These are phyloP conservation scores for Meandrusa payeni DNA, from an alignment of 2,888 invertebrate genomes.

Conservation along the genomic window DNA sequence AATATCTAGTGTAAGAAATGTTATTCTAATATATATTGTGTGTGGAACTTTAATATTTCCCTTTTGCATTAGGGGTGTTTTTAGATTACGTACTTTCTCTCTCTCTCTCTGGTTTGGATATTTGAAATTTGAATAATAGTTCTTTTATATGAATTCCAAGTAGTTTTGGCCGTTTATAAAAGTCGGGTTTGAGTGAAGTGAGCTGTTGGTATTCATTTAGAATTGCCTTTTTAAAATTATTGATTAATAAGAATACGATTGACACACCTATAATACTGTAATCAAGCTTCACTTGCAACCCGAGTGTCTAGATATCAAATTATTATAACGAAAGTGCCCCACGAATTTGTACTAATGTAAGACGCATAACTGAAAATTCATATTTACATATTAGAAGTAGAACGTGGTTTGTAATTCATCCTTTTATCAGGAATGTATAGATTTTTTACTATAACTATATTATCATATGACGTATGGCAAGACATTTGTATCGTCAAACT, in stretches of 20 bases:
- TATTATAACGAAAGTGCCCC: constrained; percentile 65
- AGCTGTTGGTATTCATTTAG: background rate
- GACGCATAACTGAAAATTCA: constrained; percentile 57
- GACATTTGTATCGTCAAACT: constrained; percentile 31
- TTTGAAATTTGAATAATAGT: constrained; percentile 43
- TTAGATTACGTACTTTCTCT: constrained; percentile 43
- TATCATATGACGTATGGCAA: constrained; percentile 31
- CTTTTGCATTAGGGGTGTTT: constrained; percentile 45
- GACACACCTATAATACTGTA: too few species aligned
- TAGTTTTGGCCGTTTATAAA: constrained; percentile 39
- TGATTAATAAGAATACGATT: too few species aligned
- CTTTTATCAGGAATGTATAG: constrained; percentile 51
- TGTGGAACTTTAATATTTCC: constrained; percentile 46
- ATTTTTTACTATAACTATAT: constrained; percentile 44
- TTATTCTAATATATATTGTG: constrained; percentile 53
- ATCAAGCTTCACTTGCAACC: constrained; percentile 38
- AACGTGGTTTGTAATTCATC: constrained; percentile 52
- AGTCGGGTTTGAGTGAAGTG: constrained; percentile 35
- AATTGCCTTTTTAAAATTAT: too few species aligned
- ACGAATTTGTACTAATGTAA: constrained; percentile 69
- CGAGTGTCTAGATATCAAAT: constrained; percentile 39
- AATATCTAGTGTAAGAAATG: constrained; percentile 55
- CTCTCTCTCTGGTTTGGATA: constrained; percentile 51
- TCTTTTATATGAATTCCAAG: constrained; percentile 46
- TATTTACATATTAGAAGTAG: constrained; percentile 64